Percentiles rank a stretch among this genome's conserved stretches.
phyloP scores from a whole-genome alignment of 2,797 vertebrate genomes.

The Premnoplex brunnescens region DNA sequence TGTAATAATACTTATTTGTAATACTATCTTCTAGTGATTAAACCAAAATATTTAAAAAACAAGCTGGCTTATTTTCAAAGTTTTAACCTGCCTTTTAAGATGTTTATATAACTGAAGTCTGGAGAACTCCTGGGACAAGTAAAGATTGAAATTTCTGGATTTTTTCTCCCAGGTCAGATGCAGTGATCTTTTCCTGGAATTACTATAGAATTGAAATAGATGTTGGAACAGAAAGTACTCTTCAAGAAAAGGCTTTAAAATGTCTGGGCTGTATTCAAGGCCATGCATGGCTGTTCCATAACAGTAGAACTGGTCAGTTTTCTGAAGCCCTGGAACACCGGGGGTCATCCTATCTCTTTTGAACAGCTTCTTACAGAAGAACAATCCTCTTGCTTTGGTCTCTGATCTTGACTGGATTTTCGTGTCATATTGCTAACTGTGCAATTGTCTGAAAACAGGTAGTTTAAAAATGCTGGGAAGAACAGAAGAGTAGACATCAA shows the following conservation, averaged over 20 bases:
- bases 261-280: fast-evolving
- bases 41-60: neutral
- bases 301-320: neutral
- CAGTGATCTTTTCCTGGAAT: neutral
- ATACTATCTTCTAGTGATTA: neutral
- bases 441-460: neutral
- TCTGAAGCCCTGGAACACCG: neutral
- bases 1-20: neutral
- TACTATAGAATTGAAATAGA: neutral
- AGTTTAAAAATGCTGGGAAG: neutral
- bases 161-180: neutral
- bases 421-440: neutral
- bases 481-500: neutral
- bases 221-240: neutral
- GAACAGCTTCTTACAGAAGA: neutral
- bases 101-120: neutral
- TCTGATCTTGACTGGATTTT: neutral
- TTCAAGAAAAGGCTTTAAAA: neutral
- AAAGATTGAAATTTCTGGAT: neutral
- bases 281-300: neutral
- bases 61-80: neutral
- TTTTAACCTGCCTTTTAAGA: neutral
- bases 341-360: neutral
- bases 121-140: neutral
- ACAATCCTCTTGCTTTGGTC: neutral